Evolutionary conservation across 2,888 invertebrate species (phyloP).

Genomic region (Epirrhoe tristata): DNA sequence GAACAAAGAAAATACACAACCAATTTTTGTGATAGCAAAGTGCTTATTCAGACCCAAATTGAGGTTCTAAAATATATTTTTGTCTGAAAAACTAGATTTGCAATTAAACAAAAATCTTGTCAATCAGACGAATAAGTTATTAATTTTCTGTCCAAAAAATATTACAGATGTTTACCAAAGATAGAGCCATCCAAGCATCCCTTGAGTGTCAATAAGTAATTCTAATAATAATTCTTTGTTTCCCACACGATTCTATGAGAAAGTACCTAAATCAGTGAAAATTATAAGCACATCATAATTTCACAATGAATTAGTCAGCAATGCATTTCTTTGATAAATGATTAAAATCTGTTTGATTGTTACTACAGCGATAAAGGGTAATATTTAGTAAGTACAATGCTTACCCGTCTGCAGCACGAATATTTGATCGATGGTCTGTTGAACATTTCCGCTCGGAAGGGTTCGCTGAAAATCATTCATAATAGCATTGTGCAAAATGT

Average conservation of each 20-base stretch:
- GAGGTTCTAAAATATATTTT: too few relatives aligned
- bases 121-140: not conserved
- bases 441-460: constrained; percentile 65
- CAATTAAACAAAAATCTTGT: not conserved
- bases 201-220: not conserved
- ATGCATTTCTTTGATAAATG: constrained; percentile 61
- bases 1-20: too few relatives aligned
- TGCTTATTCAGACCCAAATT: too few relatives aligned
- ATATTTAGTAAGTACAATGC: constrained; percentile 5
- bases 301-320: constrained; percentile 47
- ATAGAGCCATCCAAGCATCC: not conserved
- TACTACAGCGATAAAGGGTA: constrained; percentile 54
- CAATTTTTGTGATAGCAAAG: too few relatives aligned
- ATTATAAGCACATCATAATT: constrained; percentile 33
- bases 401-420: constrained; percentile 67
- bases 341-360: constrained; percentile 40
- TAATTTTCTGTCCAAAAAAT: not conserved
- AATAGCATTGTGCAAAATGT: constrained; percentile 68
- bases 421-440: constrained; percentile 73
- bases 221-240: not conserved
- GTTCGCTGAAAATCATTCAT: constrained; percentile 73
- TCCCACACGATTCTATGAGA: too few relatives aligned
- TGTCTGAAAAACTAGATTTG: too few relatives aligned
- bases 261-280: not conserved
- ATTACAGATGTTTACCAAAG: not conserved